Percentiles rank a stretch among this genome's conserved stretches.
Conservation (phyloP, 92 coral and sea anemone species). For the Zoanthus gigantus region DNA sequence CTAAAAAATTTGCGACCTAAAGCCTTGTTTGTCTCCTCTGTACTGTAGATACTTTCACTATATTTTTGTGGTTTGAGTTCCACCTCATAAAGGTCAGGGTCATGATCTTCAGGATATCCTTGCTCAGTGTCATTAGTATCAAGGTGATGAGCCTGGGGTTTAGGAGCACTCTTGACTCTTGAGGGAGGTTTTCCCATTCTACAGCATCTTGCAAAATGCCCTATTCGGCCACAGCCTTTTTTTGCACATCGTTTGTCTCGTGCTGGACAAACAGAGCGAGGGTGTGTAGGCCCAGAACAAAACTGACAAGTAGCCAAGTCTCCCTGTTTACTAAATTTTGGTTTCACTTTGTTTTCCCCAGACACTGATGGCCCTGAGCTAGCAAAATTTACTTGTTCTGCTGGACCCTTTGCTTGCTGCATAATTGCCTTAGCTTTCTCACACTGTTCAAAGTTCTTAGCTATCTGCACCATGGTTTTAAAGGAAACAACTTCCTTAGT, state of each 20-base stretch:
- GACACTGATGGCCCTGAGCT: conserved; percentile 34
- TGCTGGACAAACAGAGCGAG: conserved; percentile 56
- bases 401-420: conserved; percentile 50
- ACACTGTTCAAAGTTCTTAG: conserved; percentile 43
- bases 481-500: conserved; percentile 33
- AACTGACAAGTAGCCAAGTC: conserved; percentile 42
- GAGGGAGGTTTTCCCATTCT: conserved; percentile 49
- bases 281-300: conserved; percentile 59
- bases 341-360: conserved; percentile 51
- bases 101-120: conserved; percentile 24
- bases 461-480: conserved; percentile 47
- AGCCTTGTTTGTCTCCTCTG: conserved; percentile 7
- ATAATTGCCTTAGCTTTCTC: conserved; percentile 47
- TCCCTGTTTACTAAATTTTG: conserved; percentile 41
- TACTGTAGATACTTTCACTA: conserved; percentile 40
- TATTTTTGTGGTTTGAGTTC: conserved; percentile 47
- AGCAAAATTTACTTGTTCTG: conserved; percentile 43
- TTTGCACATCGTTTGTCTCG: conserved; percentile 57
- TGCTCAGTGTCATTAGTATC: conserved; percentile 45
- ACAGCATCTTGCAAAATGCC: conserved; percentile 54
- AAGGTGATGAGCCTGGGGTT: conserved; percentile 54
- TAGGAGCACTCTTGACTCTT: conserved; percentile 36
- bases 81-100: conserved; percentile 48
- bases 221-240: conserved; percentile 53
- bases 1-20: conserved; percentile 49